phyloP scores from a whole-genome alignment of 2,797 vertebrate species.

The Takifugu rubripes region DNA sequence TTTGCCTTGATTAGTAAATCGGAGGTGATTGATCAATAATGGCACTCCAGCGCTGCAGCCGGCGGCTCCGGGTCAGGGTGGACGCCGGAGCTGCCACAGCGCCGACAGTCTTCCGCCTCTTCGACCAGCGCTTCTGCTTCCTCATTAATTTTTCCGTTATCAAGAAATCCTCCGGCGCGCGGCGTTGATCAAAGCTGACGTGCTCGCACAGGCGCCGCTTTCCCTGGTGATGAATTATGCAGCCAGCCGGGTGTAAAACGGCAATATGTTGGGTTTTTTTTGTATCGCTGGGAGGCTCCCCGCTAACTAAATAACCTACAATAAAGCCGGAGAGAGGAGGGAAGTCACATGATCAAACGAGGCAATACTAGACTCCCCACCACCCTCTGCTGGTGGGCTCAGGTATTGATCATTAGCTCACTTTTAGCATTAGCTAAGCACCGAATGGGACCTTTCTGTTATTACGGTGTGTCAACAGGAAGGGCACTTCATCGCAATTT shows the following conservation, averaged over 20 bases:
- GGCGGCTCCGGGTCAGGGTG: conserved; percentile 20
- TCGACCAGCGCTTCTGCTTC: conserved; percentile 26
- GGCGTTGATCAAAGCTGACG: conserved; percentile 43
- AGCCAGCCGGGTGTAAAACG: conserved; percentile 36
- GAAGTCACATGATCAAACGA: neutral
- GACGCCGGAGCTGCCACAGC: conserved; percentile 8
- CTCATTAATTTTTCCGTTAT: conserved; percentile 37
- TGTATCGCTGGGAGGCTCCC: conserved; percentile 30
- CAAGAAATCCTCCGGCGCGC: conserved; percentile 20
- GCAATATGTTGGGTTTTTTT: conserved; percentile 50
- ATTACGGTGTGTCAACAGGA: too few species aligned
- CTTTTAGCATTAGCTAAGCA: too few species aligned
- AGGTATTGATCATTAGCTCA: too few species aligned
- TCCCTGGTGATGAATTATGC: conserved; percentile 51
- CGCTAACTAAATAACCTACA: conserved; percentile 30
- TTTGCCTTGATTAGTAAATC: too few species aligned
- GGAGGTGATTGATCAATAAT: conserved; percentile 43
- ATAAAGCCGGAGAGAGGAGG: neutral
- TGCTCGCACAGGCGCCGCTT: conserved; percentile 19
- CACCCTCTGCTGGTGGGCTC: too few species aligned
- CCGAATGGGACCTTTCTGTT: too few species aligned
- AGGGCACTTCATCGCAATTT: too few species aligned
- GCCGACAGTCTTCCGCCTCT: conserved; percentile 12
- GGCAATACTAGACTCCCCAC: too few species aligned
- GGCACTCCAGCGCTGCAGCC: conserved; percentile 33